Evolutionary conservation across 2,888 invertebrate genomes (phyloP).

Genomic region (Scaptodrosophila latifasciaeformis): DNA sequence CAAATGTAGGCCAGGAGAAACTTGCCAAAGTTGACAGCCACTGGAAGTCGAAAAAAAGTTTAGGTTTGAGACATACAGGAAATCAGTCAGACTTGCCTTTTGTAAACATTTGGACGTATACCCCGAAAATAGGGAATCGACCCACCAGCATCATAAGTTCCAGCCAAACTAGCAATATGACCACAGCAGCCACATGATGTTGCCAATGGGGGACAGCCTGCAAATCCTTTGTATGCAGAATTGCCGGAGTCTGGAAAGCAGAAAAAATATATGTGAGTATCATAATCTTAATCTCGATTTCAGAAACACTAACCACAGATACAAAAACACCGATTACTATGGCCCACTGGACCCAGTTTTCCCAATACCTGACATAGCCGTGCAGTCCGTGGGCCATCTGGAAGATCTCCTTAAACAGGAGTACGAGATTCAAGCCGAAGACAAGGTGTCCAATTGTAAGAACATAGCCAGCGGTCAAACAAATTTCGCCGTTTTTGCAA

Average conservation of each 20-base stretch:
- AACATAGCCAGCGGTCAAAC: slow-evolving; percentile 66
- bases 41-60: slow-evolving; percentile 68
- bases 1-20: slow-evolving; percentile 88
- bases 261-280: neutral
- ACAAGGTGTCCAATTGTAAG: slow-evolving; percentile 78
- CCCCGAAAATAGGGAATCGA: slow-evolving; percentile 88
- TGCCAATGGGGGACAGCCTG: slow-evolving; percentile 79
- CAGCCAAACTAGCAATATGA: slow-evolving; percentile 87
- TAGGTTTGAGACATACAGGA: neutral
- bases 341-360: slow-evolving; percentile 88
- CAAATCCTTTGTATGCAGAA: slow-evolving; percentile 64
- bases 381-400: slow-evolving; percentile 82
- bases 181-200: slow-evolving; percentile 86
- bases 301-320: slow-evolving; percentile 77
- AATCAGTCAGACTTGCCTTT: slow-evolving; percentile 76
- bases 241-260: slow-evolving; percentile 66
- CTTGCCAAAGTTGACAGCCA: slow-evolving; percentile 87
- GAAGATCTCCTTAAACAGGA: slow-evolving; percentile 83
- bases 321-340: slow-evolving; percentile 84
- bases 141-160: slow-evolving; percentile 91
- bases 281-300: neutral
- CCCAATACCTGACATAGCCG: slow-evolving; percentile 86
- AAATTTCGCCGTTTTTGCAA: slow-evolving; percentile 60
- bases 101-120: slow-evolving; percentile 92
- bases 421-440: slow-evolving; percentile 79